Conservation (phyloP, 2,797 vertebrate genomes). For the Hipposideros larvatus region DNA sequence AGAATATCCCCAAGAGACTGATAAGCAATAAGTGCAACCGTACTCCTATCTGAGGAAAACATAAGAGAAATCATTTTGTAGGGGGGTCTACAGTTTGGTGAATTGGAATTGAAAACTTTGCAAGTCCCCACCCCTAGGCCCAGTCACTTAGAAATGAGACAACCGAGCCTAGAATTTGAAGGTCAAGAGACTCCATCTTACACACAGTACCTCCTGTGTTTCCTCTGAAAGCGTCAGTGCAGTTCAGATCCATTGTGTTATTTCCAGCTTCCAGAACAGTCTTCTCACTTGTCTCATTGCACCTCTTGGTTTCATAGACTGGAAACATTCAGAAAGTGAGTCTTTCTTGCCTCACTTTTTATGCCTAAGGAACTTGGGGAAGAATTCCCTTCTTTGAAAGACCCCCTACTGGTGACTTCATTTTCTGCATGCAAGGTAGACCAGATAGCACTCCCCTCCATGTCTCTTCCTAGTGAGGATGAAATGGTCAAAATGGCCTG, state of each 20-base stretch:
- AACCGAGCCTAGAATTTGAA: background rate
- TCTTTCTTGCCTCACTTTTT: background rate
- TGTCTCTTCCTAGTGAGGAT: background rate
- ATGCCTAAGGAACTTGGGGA: background rate
- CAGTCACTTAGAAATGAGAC: background rate
- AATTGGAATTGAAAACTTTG: background rate
- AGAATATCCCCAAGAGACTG: conserved; percentile 26
- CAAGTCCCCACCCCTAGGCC: background rate
- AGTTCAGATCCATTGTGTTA: conserved; percentile 67
- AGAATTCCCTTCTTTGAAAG: background rate
- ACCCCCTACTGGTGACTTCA: background rate
- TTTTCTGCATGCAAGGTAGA: background rate
- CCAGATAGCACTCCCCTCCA: background rate
- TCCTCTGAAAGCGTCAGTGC: background rate
- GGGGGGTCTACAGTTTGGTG: rapidly evolving
- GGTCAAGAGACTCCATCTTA: background rate
- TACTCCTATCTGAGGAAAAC: background rate
- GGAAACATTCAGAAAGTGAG: conserved; percentile 15
- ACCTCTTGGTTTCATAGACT: conserved; percentile 75
- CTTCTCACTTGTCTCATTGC: background rate
- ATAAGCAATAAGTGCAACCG: conserved; percentile 38
- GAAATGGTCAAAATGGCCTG: background rate
- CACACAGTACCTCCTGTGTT: conserved; percentile 1
- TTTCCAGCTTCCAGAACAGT: conserved; percentile 71
- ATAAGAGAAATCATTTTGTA: background rate